Evolutionary conservation across 2,113 vertebrate species (phyloP).

Genomic region (Poecilia latipinna): DNA sequence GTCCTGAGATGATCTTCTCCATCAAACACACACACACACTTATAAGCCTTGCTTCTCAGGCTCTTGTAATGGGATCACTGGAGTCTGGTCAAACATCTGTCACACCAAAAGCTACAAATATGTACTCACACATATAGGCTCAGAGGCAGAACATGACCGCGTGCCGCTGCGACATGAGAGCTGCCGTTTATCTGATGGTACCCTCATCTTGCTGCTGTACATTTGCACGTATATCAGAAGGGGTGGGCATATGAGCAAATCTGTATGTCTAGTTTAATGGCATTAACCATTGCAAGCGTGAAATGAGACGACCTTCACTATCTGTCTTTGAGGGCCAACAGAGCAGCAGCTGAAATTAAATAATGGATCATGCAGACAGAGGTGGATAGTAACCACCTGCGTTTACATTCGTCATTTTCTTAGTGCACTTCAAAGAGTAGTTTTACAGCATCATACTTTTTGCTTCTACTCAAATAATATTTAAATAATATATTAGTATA

Average conservation of each 20-base stretch:
- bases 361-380: constrained; percentile 50
- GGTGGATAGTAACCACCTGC: neutral
- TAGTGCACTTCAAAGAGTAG: too few species aligned
- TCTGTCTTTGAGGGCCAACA: constrained; percentile 68
- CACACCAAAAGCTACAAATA: constrained; percentile 52
- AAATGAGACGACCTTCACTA: constrained; percentile 71
- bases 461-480: neutral
- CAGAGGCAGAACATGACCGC: constrained; percentile 37
- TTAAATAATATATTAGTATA: neutral
- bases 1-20: constrained; percentile 74
- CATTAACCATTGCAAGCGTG: constrained; percentile 69
- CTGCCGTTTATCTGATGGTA: constrained; percentile 57
- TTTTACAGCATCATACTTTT: neutral
- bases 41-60: constrained; percentile 56
- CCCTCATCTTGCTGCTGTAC: constrained; percentile 29
- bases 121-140: constrained; percentile 38
- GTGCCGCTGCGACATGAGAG: constrained; percentile 52
- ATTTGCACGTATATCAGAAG: constrained; percentile 14
- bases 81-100: constrained; percentile 59
- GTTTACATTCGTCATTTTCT: neutral
- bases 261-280: constrained; percentile 59
- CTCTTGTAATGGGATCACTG: constrained; percentile 73
- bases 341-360: constrained; percentile 55
- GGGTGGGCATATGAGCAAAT: constrained; percentile 33
- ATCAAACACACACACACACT: constrained; percentile 51